Conservation (phyloP, 2,113 vertebrate genomes). For the Piaya cayana region DNA sequence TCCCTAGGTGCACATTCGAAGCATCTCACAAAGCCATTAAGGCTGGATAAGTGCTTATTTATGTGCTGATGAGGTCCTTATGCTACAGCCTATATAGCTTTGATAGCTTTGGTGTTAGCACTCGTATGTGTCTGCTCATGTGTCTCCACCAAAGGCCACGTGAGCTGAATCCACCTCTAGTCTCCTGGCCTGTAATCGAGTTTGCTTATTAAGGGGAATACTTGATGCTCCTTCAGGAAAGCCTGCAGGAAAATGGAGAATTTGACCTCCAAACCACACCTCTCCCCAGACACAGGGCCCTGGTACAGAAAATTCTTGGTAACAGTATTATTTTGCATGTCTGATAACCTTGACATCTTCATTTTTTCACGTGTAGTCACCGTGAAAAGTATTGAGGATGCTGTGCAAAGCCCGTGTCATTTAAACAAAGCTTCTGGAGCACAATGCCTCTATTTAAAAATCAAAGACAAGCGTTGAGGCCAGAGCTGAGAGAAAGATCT, state of each 20-base stretch:
- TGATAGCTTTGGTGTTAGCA: background rate
- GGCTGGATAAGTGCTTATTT: background rate
- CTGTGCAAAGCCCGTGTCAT: background rate
- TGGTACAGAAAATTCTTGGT: background rate
- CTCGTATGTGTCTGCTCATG: background rate
- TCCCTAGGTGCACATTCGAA: background rate
- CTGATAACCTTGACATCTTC: background rate
- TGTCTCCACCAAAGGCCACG: background rate
- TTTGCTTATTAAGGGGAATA: background rate
- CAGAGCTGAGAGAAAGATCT: background rate
- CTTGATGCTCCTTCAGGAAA: background rate
- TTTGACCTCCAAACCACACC: background rate
- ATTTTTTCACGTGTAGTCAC: background rate
- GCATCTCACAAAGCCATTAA: background rate
- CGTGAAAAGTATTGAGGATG: background rate
- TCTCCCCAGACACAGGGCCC: background rate
- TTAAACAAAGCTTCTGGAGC: background rate
- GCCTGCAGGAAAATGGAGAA: rapidly evolving
- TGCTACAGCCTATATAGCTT: background rate
- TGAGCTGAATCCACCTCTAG: background rate
- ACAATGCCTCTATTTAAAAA: background rate
- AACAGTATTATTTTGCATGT: background rate
- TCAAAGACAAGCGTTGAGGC: background rate
- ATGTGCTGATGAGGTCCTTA: background rate
- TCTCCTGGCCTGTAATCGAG: background rate